Base-by-base conservation (phyloP, 2,888 invertebrate species). In the Acrobasis consociella region DNA sequence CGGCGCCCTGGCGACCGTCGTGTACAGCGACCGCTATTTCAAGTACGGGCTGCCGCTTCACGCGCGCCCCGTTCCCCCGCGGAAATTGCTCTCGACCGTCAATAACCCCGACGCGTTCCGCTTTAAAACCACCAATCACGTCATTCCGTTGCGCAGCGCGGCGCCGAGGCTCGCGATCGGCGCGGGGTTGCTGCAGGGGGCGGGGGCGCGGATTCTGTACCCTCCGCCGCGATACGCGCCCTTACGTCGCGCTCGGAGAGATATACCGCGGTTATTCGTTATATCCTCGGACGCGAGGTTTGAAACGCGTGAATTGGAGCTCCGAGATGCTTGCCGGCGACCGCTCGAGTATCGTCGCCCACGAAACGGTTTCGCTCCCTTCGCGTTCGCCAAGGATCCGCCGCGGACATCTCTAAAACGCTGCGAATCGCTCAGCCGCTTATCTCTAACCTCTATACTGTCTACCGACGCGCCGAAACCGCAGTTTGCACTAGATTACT, bases 11-110 rank as follows among this genome's bases (percentile, higher is more conserved):
- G 82, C 88, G 74, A 86, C 87, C 69, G 87, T 86, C 67, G 89
- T 91, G 39, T 93, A 93, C 85, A 92, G 92, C 82, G 93, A 93
- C 82, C 86, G 89, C 68, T 89, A 86, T 80, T 90, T 93, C 79
- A 83, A 85, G 68, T 89, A 86, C 83, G 85, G 87, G n/a, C 77
- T 88, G 71, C 81, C 85, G 73, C 80, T 92, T 75, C 77, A 71
- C 66, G 80, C 79, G 69, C 74, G 77, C n/a, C 56, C 10, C 49
- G 22, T 46, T 9, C 7, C 56, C 67, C 65, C 64, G 58, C 69
- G 42, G 65, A 62, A 59, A 3, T 46, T 5, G 13, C 5, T 46
- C 72, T 69, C 60, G 74, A 64, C 46, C 13, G 46, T n/a, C 2
- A 7, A 10, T 46, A 13, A 1, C 11, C 5, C 5, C 3, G 51